A percentile compares a stretch with the other conserved stretches of the same genome.
Evolutionary conservation across 2,797 vertebrate genomes (phyloP).

Genomic region (Coregonus suidteri): DNA sequence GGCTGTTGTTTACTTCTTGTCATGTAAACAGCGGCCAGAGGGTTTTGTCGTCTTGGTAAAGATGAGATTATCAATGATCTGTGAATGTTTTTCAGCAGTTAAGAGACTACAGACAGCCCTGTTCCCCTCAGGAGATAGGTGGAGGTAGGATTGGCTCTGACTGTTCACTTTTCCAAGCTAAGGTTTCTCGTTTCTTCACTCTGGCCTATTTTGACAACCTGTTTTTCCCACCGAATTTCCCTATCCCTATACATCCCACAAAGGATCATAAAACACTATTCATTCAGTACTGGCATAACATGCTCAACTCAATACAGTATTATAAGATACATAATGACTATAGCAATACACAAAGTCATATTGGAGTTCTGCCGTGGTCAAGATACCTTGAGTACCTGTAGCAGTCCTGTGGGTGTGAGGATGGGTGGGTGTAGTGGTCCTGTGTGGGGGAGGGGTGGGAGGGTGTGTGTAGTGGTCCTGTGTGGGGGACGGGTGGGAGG

Average conservation of each 20-base stretch:
- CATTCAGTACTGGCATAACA: not conserved
- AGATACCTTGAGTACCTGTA: too few relatives aligned
- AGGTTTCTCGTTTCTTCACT: conserved; percentile 48
- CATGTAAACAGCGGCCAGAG: conserved; percentile 72
- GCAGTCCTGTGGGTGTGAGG: too few relatives aligned
- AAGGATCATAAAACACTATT: not conserved
- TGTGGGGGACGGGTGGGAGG: too few relatives aligned
- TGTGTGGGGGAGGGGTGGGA: too few relatives aligned
- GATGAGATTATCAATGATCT: conserved; percentile 81
- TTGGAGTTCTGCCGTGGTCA: too few relatives aligned
- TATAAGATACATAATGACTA: not conserved
- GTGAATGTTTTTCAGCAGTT: conserved; percentile 67
- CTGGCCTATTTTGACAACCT: conserved; percentile 33
- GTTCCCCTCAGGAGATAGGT: conserved; percentile 43
- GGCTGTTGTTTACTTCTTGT: conserved; percentile 78
- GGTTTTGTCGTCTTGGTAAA: conserved; percentile 64
- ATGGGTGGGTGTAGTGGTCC: too few relatives aligned
- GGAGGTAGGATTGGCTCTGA: conserved; percentile 61
- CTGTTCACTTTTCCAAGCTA: conserved; percentile 46
- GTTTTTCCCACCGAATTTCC: not conserved
- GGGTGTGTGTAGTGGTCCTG: too few relatives aligned
- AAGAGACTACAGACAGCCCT: conserved; percentile 43
- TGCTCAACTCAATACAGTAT: not conserved
- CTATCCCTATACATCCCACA: not conserved
- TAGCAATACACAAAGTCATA: too few relatives aligned